A percentile compares a stretch with the other conserved stretches of the same genome.
These are phyloP conservation scores for Lepeophtheirus nordmannii DNA, from an alignment of 2,888 invertebrate species.

Conservation along the genomic window DNA sequence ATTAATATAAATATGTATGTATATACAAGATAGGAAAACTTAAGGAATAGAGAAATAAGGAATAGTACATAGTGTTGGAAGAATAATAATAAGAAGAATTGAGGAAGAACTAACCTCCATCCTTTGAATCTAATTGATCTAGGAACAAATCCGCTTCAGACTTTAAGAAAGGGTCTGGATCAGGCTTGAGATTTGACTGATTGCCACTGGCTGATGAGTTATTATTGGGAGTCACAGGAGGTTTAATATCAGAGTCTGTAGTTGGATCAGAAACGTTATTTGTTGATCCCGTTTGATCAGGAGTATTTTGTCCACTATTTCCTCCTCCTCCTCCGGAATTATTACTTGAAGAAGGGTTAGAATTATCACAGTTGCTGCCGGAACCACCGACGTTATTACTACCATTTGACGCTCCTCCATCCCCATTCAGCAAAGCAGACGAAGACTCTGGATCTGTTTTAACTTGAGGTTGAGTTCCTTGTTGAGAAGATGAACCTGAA, in stretches of 20 bases:
- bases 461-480: background rate
- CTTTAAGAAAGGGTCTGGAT: background rate
- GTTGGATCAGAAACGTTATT: background rate
- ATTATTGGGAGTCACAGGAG: constrained; percentile 1
- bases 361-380: background rate
- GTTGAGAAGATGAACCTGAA: no score
- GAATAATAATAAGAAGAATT: no score
- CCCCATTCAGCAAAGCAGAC: background rate
- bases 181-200: constrained; percentile 7
- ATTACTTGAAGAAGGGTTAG: background rate
- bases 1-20: no score
- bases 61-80: no score
- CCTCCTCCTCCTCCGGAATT: background rate
- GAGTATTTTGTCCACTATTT: background rate
- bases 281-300: background rate
- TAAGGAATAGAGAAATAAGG: no score
- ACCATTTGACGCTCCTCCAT: background rate
- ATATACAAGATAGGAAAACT: no score
- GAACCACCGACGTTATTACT: background rate
- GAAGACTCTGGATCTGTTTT: background rate
- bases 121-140: constrained; percentile 14
- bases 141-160: constrained; percentile 11
- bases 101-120: constrained; percentile 9
- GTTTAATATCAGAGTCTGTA: background rate
- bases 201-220: background rate